A percentile compares a stretch with the other conserved stretches of the same genome.
Evolutionary conservation across 2,113 vertebrate species (phyloP).

Genomic region (Amia ocellicauda): DNA sequence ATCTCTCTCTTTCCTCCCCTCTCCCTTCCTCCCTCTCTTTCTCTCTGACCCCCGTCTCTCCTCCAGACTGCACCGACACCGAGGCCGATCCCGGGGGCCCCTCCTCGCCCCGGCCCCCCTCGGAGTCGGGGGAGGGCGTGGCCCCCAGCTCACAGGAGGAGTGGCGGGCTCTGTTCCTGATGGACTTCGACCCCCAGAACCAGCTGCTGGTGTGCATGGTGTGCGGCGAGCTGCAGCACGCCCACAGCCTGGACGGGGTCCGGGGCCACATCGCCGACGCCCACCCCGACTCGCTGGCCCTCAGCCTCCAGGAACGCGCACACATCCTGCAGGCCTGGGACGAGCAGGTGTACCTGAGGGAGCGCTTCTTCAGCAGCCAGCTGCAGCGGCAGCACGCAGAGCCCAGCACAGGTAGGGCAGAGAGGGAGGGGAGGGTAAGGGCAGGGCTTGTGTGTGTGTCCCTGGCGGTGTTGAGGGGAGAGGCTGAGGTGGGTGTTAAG

Average conservation of each 20-base stretch:
- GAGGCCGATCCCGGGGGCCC: too few species aligned
- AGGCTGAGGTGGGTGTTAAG: too few species aligned
- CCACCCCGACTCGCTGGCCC: conserved; percentile 70
- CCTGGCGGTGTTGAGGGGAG: too few species aligned
- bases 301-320: conserved; percentile 60
- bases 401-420: conserved; percentile 38
- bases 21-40: too few species aligned
- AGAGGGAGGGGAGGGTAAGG: not conserved
- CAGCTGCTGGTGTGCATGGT: conserved; percentile 82
- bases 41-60: too few species aligned
- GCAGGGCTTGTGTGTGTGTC: too few species aligned
- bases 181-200: conserved; percentile 73
- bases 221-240: conserved; percentile 73
- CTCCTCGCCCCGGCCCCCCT: not conserved
- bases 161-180: conserved; percentile 71
- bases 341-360: conserved; percentile 68
- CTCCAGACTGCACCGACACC: too few species aligned
- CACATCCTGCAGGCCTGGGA: conserved; percentile 78
- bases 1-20: too few species aligned
- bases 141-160: conserved; percentile 33
- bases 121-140: conserved; percentile 22
- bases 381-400: conserved; percentile 51
- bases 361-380: conserved; percentile 65
- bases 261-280: conserved; percentile 72
- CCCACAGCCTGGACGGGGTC: conserved; percentile 62